Evolutionary conservation across 2,888 invertebrate genomes (phyloP).

Genomic region (Pelosia muscerda): DNA sequence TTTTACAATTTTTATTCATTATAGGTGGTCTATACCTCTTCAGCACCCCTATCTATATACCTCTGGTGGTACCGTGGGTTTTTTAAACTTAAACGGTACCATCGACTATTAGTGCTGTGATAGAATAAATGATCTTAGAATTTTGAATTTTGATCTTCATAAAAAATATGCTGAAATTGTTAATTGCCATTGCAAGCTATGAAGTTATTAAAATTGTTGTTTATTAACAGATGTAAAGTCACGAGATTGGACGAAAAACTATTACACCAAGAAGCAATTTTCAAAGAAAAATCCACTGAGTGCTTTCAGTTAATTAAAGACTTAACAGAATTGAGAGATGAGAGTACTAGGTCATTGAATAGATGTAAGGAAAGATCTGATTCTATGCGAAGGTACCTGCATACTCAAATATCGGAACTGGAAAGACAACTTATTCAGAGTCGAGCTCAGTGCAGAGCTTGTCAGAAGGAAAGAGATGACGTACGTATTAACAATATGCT

Average conservation of each 20-base stretch:
- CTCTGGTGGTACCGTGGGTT: no score
- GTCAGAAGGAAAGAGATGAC: constrained; percentile 79
- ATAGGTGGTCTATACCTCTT: no score
- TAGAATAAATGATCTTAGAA: no score
- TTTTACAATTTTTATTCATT: no score
- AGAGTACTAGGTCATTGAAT: constrained; percentile 61
- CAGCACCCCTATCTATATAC: no score
- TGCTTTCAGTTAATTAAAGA: constrained; percentile 62
- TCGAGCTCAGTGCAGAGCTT: constrained; percentile 72
- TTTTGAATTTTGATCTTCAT: no score
- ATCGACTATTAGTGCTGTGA: no score
- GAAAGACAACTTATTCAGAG: constrained; percentile 77
- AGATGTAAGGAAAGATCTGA: constrained; percentile 73
- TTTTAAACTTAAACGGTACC: no score
- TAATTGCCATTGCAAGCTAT: no score
- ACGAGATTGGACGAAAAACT: constrained; percentile 72
- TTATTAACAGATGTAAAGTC: constrained; percentile 58
- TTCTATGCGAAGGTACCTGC: constrained; percentile 70
- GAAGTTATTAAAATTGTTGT: background rate
- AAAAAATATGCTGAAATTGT: no score
- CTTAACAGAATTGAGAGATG: constrained; percentile 68
- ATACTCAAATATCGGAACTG: constrained; percentile 74
- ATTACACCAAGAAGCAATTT: constrained; percentile 62
- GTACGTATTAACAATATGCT: constrained; percentile 47
- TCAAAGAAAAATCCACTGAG: constrained; percentile 68